phyloP scores from a whole-genome alignment of 2,113 vertebrate species.

The Sceloporus undulatus region DNA sequence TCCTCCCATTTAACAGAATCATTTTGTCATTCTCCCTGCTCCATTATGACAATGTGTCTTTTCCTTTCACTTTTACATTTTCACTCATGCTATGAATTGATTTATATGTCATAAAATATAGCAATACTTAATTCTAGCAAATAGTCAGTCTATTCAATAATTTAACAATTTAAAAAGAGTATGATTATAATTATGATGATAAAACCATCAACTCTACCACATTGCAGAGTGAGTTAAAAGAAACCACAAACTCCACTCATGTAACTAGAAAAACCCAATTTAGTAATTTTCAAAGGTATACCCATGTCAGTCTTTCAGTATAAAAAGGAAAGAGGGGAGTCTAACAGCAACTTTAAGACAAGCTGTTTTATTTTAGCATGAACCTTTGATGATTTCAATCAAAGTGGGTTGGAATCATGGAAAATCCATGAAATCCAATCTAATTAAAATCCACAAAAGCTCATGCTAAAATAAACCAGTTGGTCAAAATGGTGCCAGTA shows the following conservation, averaged over 20 bases:
- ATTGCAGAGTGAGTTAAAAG: not conserved
- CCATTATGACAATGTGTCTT: not conserved
- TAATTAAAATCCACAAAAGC: too few relatives aligned
- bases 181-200: not conserved
- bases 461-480: too few relatives aligned
- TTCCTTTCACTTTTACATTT: not conserved
- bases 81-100: not conserved
- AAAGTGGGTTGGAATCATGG: too few relatives aligned
- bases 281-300: too few relatives aligned
- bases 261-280: not conserved
- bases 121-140: not conserved
- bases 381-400: too few relatives aligned
- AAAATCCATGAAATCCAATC: too few relatives aligned
- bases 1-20: not conserved
- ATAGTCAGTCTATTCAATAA: not conserved
- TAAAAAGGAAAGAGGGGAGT: too few relatives aligned
- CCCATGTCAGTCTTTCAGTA: too few relatives aligned
- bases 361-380: too few relatives aligned
- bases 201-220: too few relatives aligned
- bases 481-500: too few relatives aligned
- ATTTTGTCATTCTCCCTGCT: not conserved
- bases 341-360: too few relatives aligned
- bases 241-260: not conserved
- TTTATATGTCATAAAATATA: not conserved
- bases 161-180: not conserved